These are phyloP conservation scores for Tauraco erythrolophus DNA, from an alignment of 2,113 vertebrate genomes.

Conservation along the genomic window DNA sequence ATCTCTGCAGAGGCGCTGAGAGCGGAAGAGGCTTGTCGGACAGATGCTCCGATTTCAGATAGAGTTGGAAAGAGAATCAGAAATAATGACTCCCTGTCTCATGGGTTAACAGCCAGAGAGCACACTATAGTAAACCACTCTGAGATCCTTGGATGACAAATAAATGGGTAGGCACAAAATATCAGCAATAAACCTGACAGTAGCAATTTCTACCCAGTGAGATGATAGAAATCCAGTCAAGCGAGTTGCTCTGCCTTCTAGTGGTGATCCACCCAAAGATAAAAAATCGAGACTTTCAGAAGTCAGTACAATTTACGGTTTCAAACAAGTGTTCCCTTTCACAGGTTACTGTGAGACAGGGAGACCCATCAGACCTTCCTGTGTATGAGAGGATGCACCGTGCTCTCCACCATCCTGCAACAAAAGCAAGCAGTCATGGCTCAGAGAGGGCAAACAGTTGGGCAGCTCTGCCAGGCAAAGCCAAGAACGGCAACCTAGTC, in stretches of 20 bases:
- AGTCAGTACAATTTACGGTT: neutral
- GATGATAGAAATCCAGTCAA: neutral
- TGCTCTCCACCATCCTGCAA: neutral
- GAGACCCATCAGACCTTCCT: neutral
- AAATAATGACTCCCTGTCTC: neutral
- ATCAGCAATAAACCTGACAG: neutral
- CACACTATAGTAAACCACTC: neutral
- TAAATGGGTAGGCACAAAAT: neutral
- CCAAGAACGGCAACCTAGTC: neutral
- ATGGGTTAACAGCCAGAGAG: neutral
- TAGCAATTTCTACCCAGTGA: neutral
- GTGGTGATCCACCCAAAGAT: neutral
- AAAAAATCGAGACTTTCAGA: neutral
- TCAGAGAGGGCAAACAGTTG: neutral
- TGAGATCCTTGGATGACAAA: conserved; percentile 9
- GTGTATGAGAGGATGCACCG: neutral
- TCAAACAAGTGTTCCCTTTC: neutral
- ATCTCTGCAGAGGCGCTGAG: neutral
- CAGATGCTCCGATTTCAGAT: neutral
- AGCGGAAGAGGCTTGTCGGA: neutral
- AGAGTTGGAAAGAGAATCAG: neutral
- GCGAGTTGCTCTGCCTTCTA: neutral
- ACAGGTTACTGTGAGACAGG: neutral
- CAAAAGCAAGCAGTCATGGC: neutral
- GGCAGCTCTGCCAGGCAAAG: neutral